Evolutionary conservation across 1,140 invertebrate genomes (phyloP).

Genomic region (Drosophila equinoxialis): DNA sequence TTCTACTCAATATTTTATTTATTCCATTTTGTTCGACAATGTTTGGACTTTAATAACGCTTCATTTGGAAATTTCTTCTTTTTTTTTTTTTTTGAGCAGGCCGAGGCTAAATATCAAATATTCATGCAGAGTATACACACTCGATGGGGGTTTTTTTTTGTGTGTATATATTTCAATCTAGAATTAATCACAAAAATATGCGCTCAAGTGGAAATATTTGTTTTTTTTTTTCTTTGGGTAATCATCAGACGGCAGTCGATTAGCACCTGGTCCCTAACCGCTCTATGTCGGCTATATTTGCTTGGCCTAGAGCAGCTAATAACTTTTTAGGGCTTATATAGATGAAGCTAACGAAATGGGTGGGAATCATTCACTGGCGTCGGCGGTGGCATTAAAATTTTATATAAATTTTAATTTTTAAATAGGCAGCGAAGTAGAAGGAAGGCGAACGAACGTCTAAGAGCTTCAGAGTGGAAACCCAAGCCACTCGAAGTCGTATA

Average conservation of each 20-base stretch:
- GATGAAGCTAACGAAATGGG: constrained; percentile 8
- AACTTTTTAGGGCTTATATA: constrained; percentile 12
- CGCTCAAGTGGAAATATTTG: constrained; percentile 65
- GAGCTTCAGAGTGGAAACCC: constrained; percentile 26
- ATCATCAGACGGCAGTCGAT: constrained; percentile 63
- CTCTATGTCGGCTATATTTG: background rate
- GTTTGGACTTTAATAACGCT: constrained; percentile 26
- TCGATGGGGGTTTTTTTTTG: constrained; percentile 24
- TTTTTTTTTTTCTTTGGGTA: constrained; percentile 38
- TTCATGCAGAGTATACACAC: constrained; percentile 47
- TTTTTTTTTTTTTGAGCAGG: constrained; percentile 3
- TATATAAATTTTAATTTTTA: constrained; percentile 79
- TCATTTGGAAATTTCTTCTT: constrained; percentile 14
- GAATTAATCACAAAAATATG: constrained; percentile 76
- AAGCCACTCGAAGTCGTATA: constrained; percentile 75
- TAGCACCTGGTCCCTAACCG: constrained; percentile 31
- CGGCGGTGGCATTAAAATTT: constrained; percentile 57
- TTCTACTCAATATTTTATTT: constrained; percentile 31
- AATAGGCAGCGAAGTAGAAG: constrained; percentile 54
- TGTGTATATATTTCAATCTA: constrained; percentile 35
- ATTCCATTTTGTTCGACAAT: constrained; percentile 14
- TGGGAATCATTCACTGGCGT: constrained; percentile 41
- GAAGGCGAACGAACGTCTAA: constrained; percentile 4
- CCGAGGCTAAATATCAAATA: constrained; percentile 51
- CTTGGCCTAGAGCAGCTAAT: constrained; percentile 17